These are phyloP conservation scores for Lophotriccus pileatus DNA, from an alignment of 2,797 vertebrate genomes.

Conservation along the genomic window DNA sequence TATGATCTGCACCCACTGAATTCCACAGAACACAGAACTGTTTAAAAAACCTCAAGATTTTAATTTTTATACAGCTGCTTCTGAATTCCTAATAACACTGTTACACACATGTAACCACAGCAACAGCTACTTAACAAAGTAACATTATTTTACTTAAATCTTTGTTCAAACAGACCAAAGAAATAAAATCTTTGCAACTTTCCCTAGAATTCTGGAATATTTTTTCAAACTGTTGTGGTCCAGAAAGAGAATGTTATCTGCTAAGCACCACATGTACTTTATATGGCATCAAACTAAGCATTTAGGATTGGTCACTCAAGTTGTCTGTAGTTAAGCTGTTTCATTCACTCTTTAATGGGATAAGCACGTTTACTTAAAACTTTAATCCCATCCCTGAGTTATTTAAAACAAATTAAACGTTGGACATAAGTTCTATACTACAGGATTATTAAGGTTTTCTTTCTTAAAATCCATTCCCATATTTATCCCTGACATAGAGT, in stretches of 20 bases:
- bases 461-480: not conserved
- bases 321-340: not conserved
- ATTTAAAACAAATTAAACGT: conserved; percentile 13
- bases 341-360: not conserved
- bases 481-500: not conserved
- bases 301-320: not conserved
- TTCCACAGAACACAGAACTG: not conserved
- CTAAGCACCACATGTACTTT: not conserved
- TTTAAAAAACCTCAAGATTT: not conserved
- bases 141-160: not conserved
- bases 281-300: not conserved
- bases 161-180: not conserved
- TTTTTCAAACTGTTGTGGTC: not conserved
- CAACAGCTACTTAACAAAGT: not conserved
- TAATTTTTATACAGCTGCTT: not conserved
- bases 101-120: not conserved
- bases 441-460: not conserved
- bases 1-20: not conserved
- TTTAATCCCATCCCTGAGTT: not conserved
- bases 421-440: not conserved
- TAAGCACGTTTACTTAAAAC: not conserved
- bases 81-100: not conserved
- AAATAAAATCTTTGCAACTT: not conserved
- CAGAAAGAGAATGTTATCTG: not conserved
- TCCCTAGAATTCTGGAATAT: not conserved